A percentile compares a stretch with the other conserved stretches of the same genome.
phyloP scores from a whole-genome alignment of 1,140 invertebrate genomes.

The Ptiloglossa arizonensis region DNA sequence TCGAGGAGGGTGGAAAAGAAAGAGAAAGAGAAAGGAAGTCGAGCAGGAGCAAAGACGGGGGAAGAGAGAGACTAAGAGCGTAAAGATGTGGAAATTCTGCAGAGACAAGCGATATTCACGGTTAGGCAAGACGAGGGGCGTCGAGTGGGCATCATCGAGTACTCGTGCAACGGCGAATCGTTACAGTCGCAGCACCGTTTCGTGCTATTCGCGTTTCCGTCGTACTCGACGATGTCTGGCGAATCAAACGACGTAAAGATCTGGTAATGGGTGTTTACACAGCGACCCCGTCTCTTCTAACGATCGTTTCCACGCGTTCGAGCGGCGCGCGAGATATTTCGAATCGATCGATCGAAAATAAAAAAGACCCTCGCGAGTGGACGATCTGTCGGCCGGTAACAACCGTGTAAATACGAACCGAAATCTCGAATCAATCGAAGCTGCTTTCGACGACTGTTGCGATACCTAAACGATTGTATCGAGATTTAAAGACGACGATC shows the following conservation, averaged over 20 bases:
- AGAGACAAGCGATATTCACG: constrained; percentile 56
- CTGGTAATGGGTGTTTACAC: constrained; percentile 1
- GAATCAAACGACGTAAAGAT: not conserved
- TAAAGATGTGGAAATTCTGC: constrained; percentile 53
- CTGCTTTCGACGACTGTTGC: not conserved
- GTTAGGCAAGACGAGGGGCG: constrained; percentile 28
- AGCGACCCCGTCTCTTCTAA: not conserved
- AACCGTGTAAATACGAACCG: not conserved
- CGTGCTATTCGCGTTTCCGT: not conserved
- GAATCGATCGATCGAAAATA: not conserved
- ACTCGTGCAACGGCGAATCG: constrained; percentile 28
- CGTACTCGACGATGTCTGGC: not conserved
- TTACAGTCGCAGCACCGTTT: constrained; percentile 11
- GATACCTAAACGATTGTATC: constrained; percentile 1
- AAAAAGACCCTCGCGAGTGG: no score
- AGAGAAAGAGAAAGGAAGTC: not conserved
- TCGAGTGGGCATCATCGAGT: constrained; percentile 18
- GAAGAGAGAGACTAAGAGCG: constrained; percentile 1
- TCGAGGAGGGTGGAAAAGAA: not conserved
- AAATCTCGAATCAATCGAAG: not conserved
- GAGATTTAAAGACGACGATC: constrained; percentile 44
- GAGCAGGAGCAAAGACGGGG: not conserved
- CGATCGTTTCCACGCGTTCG: not conserved
- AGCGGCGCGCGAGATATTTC: no score
- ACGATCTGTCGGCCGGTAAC: no score